Evolutionary conservation across 1,140 invertebrate genomes (phyloP).

Genomic region (Samia ricini): DNA sequence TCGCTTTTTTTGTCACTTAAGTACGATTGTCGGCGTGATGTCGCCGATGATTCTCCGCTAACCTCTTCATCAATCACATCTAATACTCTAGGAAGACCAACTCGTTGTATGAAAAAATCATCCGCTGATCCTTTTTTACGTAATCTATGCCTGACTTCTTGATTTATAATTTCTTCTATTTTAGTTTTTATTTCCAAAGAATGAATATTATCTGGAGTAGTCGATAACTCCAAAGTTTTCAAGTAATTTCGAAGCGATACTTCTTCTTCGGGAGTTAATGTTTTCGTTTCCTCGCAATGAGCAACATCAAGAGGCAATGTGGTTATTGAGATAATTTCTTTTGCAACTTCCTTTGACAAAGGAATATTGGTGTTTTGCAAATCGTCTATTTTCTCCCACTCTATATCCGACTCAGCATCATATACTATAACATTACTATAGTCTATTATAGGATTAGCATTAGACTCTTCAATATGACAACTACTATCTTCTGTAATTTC

Average conservation of each 20-base stretch:
- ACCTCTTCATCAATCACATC: constrained; percentile 85
- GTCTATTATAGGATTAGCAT: constrained; percentile 41
- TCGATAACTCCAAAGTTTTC: constrained; percentile 78
- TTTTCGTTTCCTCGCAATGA: constrained; percentile 53
- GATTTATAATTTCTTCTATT: constrained; percentile 64
- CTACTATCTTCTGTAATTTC: constrained; percentile 68
- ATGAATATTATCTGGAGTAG: constrained; percentile 43
- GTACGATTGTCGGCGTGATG: constrained; percentile 65
- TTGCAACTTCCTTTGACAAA: constrained; percentile 33
- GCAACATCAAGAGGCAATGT: constrained; percentile 59
- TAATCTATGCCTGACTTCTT: constrained; percentile 64
- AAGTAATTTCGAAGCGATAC: constrained; percentile 76
- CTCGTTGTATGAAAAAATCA: constrained; percentile 75
- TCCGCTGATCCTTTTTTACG: constrained; percentile 79
- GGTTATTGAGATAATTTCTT: constrained; percentile 46
- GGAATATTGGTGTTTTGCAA: constrained; percentile 33
- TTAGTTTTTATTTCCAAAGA: constrained; percentile 59
- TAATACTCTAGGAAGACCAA: constrained; percentile 79
- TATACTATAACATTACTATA: constrained; percentile 71
- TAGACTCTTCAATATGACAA: constrained; percentile 37
- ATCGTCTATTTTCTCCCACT: constrained; percentile 66
- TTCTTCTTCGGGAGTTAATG: constrained; percentile 68
- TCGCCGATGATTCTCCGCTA: constrained; percentile 77
- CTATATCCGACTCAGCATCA: constrained; percentile 79
- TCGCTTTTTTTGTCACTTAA: constrained; percentile 68